These are phyloP conservation scores for Rousettus leschenaultii DNA, from an alignment of 2,113 vertebrate genomes.

Conservation along the genomic window DNA sequence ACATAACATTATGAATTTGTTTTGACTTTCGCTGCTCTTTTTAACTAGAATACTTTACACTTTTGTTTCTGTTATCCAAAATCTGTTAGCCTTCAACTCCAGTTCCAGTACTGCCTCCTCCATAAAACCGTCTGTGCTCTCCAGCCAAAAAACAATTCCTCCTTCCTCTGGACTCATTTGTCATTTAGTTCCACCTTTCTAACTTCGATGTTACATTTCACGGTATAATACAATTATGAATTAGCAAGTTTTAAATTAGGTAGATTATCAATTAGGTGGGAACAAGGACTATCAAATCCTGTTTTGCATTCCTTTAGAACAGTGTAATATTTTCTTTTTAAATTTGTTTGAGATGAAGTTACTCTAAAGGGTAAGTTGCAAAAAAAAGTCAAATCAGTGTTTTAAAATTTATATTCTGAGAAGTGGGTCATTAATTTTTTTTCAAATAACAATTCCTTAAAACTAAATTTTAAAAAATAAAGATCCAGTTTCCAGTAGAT, in stretches of 20 bases:
- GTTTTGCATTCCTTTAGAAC: neutral
- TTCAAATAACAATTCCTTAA: neutral
- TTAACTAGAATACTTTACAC: neutral
- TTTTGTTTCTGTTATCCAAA: neutral
- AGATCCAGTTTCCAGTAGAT: neutral
- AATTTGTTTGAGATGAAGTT: neutral
- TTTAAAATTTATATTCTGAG: conserved; percentile 2
- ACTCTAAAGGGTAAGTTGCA: neutral
- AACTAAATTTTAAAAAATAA: neutral
- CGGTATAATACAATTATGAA: neutral
- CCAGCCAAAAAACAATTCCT: neutral
- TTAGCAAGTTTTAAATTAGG: neutral
- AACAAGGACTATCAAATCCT: neutral
- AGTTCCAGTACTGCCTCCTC: neutral
- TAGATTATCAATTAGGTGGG: neutral
- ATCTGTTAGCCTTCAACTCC: neutral
- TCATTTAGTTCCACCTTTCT: neutral
- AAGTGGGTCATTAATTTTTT: neutral
- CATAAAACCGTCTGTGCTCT: neutral
- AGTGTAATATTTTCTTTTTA: neutral
- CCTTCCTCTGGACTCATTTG: neutral
- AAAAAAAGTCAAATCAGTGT: neutral
- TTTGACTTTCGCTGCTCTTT: neutral
- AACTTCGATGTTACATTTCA: neutral
- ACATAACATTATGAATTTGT: neutral